A percentile compares a stretch with the other conserved stretches of the same genome.
Conservation (phyloP, 2,888 invertebrate genomes). For the Drosophila pseudotalamancana region DNA sequence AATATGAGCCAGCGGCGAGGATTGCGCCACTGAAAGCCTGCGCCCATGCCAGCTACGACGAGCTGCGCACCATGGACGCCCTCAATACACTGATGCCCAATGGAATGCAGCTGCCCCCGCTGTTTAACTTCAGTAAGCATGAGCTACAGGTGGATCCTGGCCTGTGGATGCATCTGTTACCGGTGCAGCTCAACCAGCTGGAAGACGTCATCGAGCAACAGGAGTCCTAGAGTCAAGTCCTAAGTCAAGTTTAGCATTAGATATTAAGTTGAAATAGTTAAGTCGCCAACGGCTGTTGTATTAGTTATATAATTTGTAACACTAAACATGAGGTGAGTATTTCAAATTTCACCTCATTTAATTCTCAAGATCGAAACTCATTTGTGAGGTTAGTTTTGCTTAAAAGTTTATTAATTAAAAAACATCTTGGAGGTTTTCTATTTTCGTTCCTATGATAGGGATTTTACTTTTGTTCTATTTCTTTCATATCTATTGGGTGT, state of each 20-base stretch:
- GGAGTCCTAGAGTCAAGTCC: too few species aligned
- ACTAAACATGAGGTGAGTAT: slow-evolving; percentile 1
- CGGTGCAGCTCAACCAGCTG: slow-evolving; percentile 23
- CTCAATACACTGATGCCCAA: slow-evolving; percentile 95
- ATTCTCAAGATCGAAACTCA: background rate
- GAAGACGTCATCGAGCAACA: background rate
- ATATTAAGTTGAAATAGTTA: background rate
- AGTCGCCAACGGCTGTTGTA: background rate
- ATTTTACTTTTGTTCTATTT: background rate
- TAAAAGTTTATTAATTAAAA: background rate
- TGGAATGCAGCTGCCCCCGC: slow-evolving; percentile 95
- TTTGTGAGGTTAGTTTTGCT: background rate
- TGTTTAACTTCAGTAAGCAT: slow-evolving; percentile 98
- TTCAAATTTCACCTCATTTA: background rate
- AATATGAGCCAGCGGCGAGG: slow-evolving; percentile 97
- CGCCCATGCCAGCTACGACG: slow-evolving; percentile 98
- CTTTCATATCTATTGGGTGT: too few species aligned
- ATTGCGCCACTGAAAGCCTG: slow-evolving; percentile 98
- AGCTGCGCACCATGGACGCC: slow-evolving; percentile 92
- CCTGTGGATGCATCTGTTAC: slow-evolving; percentile 59
- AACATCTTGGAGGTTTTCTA: too few species aligned
- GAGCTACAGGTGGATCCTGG: slow-evolving; percentile 81
- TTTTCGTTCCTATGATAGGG: too few species aligned
- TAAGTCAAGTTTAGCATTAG: background rate
- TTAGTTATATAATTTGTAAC: background rate